These are phyloP conservation scores for Manis pentadactyla DNA, from an alignment of 2,797 vertebrate species.

Conservation along the genomic window DNA sequence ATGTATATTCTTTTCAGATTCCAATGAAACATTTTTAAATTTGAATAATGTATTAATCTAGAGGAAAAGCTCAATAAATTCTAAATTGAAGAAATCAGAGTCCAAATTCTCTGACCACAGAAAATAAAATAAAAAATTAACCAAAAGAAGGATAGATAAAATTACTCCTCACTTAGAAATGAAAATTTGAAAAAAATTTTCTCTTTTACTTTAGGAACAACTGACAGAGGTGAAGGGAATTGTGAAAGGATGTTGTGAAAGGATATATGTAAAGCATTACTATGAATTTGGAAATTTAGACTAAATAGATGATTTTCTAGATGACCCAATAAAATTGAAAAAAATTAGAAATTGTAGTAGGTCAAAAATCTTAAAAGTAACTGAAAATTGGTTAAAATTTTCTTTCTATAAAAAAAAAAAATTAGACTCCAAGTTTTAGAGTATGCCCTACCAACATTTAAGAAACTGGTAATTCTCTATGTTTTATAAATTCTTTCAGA, in stretches of 20 bases:
- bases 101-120: neutral
- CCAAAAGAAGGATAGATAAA: neutral
- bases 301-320: neutral
- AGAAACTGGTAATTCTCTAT: neutral
- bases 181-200: neutral
- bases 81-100: neutral
- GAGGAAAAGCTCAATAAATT: neutral
- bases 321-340: neutral
- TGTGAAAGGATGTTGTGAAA: neutral
- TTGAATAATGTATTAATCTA: neutral
- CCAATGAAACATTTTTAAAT: neutral
- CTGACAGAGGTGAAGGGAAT: neutral
- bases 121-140: constrained; percentile 46
- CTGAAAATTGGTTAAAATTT: neutral
- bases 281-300: neutral
- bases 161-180: neutral
- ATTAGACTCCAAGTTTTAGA: neutral
- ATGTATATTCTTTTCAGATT: neutral
- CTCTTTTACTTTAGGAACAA: neutral
- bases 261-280: neutral
- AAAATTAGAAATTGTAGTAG: neutral
- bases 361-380: neutral
- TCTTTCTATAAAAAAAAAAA: neutral
- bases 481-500: neutral
- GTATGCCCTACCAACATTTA: neutral